Base-by-base conservation (phyloP, 2,888 invertebrate genomes). In the Latrodectus elegans region DNA sequence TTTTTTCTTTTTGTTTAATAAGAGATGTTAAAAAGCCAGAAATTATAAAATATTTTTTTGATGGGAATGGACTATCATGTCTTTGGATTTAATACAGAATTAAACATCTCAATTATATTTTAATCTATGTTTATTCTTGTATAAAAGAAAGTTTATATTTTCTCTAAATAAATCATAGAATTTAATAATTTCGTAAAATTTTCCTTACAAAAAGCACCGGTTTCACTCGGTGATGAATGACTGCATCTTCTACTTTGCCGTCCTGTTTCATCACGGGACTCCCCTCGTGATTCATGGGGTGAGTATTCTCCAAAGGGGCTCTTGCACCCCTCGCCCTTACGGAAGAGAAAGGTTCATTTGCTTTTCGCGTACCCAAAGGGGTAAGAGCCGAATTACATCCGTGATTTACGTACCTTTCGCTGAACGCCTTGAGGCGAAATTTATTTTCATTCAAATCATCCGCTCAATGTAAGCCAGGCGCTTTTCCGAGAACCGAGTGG, bases 401-500 rank as follows among this genome's bases (percentile, higher is more conserved):
- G 76, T 81, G 81, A 87, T 87, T 87, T 81, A 87, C 81, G 81
- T 53, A 65, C 71, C 71, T 70, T 55, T 73, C 71, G 22, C 65
- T 49, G 55, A 38, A 15, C 22, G 67, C 55, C 65, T 64, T n/a
- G 72, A 72, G 60, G 15, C 22, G 55, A 87, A 77, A 82, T 87
- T 87, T 87, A 81, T 87, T 87, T 87, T 67, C 81, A 87, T 87
- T 87, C 81, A 76, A 77, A 77, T 81, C 77, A 81, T 65, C 26
- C 67, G 78, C 84, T 51, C 65, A 38, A 38, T 38, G 38, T 38
- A 38, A 38, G 38, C 12, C 17, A 14, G 55, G 55, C 55, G n/a
- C 60, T 60, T 11, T n/a, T 53, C 51, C 51, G 68, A 26, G 51
- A 26, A 53, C 17, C 8, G 15, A 53, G n/a, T 38, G n/a, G 51